Percentiles rank a stretch among this genome's conserved stretches.
Evolutionary conservation across 2,113 vertebrate species (phyloP).

Genomic region (Hepsetus odoe): DNA sequence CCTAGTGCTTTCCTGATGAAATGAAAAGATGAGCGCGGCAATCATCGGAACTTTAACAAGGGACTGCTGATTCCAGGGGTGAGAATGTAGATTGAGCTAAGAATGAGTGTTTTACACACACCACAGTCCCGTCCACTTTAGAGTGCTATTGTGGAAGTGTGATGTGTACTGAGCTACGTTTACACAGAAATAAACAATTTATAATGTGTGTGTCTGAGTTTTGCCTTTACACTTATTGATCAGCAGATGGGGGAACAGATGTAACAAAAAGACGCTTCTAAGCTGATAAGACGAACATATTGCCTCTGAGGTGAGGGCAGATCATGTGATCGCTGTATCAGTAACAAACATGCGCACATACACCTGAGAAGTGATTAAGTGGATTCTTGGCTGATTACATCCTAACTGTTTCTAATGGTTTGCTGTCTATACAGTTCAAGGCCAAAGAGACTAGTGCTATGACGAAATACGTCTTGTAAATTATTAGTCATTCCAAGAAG

Average conservation of each 20-base stretch:
- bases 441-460: conserved; percentile 13
- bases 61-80: conserved; percentile 13
- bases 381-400: conserved; percentile 37
- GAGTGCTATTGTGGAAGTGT: conserved; percentile 26
- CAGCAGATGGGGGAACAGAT: conserved; percentile 30
- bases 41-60: conserved; percentile 24
- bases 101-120: conserved; percentile 15
- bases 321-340: conserved; percentile 33
- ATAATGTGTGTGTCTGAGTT: conserved; percentile 35
- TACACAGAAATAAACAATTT: conserved; percentile 12
- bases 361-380: conserved; percentile 14
- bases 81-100: conserved; percentile 28
- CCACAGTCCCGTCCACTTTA: conserved; percentile 14
- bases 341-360: conserved; percentile 1
- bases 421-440: conserved; percentile 23
- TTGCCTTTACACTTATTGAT: conserved; percentile 32
- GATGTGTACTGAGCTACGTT: conserved; percentile 38
- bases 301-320: conserved; percentile 15
- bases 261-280: conserved; percentile 24
- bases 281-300: conserved; percentile 28
- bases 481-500: background rate
- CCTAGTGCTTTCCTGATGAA: conserved; percentile 24
- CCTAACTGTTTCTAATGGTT: conserved; percentile 12
- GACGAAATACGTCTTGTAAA: background rate
- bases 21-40: conserved; percentile 22